Evolutionary conservation across 2,797 vertebrate genomes (phyloP), one percentile per base, ranked within the genome.

Genomic region (Hozukius guyotensis): DNA sequence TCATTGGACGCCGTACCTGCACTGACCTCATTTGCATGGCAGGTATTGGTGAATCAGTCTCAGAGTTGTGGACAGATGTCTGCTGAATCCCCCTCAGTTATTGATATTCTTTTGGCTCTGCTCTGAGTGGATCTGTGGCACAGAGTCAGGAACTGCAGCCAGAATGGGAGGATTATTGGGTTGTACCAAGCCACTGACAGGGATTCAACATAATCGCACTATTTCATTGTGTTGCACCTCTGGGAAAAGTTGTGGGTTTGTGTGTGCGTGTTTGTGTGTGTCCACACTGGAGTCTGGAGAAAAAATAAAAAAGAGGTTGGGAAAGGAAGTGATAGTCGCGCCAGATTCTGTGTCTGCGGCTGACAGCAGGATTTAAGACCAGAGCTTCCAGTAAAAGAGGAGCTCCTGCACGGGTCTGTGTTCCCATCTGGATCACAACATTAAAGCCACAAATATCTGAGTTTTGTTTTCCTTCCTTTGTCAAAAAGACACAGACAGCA

Each of bases 351-450:
- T 65, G 66, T 80, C 74, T 61, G 74, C 18, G 14, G 61, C 64
- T 77, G 80, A 78, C 70, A 64, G 61, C 16, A 61, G 63, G 79
- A 78, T 85, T 85, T 81, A 83, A 75, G 42, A 74, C 16, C 68
- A 80, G 63, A 57, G 56, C 72, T 74, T 74, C 74, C 74, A 86
- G 78, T 69, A 82, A 78, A 55, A 20, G 20, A 61, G 18, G 8
- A 36, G 36, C 69, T 74, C 22, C 34, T 78, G 36, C 38, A 16
- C 0, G 20, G 31, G 11, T 11, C 38, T 22, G 8, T 12, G 16
- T 34, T 66, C 72, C 32, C 60, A 63, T 69, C 60, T 59, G 77
- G 53, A 77, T 80, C 72, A 18, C 3, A 11, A 59, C 22, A 1
- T 36, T 12, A 12, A 56, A 66, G 64, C 55, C 9, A 3, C 64